Percentiles rank a stretch among this genome's conserved stretches.
phyloP scores from a whole-genome alignment of 2,113 vertebrate genomes.

The Heliornis fulica region DNA sequence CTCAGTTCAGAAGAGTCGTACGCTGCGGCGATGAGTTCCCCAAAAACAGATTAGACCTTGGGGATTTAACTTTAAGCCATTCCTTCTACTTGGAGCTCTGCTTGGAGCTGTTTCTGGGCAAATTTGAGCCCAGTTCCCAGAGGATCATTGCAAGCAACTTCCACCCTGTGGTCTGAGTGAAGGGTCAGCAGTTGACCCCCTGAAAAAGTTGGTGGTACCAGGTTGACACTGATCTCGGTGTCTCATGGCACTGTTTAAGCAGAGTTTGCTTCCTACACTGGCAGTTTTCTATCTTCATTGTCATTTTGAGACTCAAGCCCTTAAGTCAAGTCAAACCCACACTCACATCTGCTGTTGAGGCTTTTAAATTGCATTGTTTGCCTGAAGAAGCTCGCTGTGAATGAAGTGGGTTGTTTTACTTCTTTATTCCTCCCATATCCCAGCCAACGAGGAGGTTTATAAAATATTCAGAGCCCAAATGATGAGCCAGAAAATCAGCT shows the following conservation, averaged over 20 bases:
- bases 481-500: background rate
- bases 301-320: background rate
- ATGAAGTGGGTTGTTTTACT: background rate
- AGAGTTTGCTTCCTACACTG: background rate
- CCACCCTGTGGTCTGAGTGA: background rate
- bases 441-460: background rate
- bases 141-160: background rate
- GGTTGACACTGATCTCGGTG: rapidly evolving
- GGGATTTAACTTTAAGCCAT: background rate
- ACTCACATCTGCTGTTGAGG: background rate
- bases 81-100: background rate
- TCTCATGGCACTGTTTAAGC: rapidly evolving
- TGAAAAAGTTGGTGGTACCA: rapidly evolving
- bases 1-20: background rate
- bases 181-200: background rate
- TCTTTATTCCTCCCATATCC: background rate
- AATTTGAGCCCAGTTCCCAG: background rate
- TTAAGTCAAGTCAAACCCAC: background rate
- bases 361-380: background rate
- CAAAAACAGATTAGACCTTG: background rate
- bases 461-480: background rate
- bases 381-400: background rate
- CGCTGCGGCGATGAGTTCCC: background rate
- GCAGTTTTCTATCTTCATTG: background rate
- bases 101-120: background rate